phyloP scores from a whole-genome alignment of 1,140 invertebrate species.

The Bombus confusus region DNA sequence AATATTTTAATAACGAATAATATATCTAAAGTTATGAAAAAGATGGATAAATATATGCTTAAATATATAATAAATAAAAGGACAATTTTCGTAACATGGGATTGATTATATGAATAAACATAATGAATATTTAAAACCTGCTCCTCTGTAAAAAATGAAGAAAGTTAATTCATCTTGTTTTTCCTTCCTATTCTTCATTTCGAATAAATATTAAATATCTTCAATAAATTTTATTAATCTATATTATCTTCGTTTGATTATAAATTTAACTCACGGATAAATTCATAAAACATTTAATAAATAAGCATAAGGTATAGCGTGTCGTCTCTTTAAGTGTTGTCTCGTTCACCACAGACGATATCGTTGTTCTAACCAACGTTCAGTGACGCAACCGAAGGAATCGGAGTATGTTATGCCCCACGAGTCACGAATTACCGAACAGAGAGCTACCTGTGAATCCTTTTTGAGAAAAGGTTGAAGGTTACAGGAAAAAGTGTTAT shows the following conservation, averaged over 20 bases:
- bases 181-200: too few species aligned
- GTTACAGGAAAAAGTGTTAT: not conserved
- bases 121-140: too few species aligned
- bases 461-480: slow-evolving; percentile 38
- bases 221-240: too few species aligned
- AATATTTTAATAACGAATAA: too few species aligned
- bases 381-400: not conserved
- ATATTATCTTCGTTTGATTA: not conserved
- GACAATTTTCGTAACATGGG: not conserved
- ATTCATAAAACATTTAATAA: not conserved
- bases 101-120: too few species aligned
- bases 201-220: too few species aligned
- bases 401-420: not conserved
- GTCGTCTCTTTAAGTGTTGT: too few species aligned
- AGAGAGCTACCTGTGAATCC: slow-evolving; percentile 2
- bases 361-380: slow-evolving; percentile 11
- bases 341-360: too few species aligned
- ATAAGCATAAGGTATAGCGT: not conserved
- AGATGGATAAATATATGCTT: not conserved
- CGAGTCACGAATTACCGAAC: slow-evolving; percentile 5
- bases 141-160: not conserved
- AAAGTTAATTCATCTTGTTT: not conserved
- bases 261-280: not conserved
- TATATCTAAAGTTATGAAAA: not conserved
- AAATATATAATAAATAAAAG: not conserved